These are phyloP conservation scores for Alca torda DNA, from an alignment of 2,797 vertebrate species.

Conservation along the genomic window DNA sequence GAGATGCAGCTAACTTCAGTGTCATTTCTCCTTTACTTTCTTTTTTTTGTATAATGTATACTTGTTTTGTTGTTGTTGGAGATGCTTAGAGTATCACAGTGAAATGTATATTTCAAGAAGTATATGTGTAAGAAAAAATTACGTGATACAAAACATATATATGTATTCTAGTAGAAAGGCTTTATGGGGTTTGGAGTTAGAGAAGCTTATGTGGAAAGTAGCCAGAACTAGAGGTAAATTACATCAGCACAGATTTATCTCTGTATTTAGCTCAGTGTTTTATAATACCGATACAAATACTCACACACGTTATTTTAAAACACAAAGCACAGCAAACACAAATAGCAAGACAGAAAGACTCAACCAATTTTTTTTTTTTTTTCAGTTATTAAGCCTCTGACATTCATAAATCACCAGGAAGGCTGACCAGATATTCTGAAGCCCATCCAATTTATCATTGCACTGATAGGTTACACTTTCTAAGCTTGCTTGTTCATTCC, in stretches of 20 bases:
- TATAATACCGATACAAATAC: neutral
- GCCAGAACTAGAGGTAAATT: neutral
- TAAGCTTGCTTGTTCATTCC: conserved; percentile 29
- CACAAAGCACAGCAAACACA: neutral
- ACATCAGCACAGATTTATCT: neutral
- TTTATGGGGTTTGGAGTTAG: neutral
- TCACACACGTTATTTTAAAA: neutral
- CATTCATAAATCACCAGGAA: conserved; percentile 46
- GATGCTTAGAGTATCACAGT: neutral
- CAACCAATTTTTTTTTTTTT: neutral
- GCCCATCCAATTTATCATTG: neutral
- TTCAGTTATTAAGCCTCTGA: neutral
- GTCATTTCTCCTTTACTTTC: neutral
- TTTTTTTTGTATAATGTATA: neutral
- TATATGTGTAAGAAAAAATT: neutral
- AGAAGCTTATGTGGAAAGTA: neutral
- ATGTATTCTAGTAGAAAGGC: neutral
- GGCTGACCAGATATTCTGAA: conserved; percentile 24
- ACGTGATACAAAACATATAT: neutral
- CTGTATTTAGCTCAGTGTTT: neutral
- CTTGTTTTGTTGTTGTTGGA: neutral
- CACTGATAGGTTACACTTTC: neutral
- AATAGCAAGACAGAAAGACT: neutral
- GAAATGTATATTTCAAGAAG: neutral
- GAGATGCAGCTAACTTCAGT: neutral